phyloP scores from a whole-genome alignment of 2,113 vertebrate genomes.

The Shinisaurus crocodilurus region DNA sequence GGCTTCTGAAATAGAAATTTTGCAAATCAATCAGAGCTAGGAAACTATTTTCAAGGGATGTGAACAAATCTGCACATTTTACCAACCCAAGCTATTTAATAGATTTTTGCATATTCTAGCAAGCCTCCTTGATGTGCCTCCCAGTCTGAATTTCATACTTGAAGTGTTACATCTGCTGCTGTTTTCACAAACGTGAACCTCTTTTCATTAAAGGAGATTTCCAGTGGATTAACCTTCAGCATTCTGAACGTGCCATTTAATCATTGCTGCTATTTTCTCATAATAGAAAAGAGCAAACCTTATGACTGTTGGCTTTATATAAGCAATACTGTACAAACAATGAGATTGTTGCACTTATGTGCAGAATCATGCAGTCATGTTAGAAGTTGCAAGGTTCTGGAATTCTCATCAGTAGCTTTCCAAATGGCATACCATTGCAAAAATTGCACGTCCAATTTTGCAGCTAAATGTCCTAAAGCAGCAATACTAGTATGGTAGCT shows the following conservation, averaged over 20 bases:
- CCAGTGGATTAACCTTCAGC: slow-evolving; percentile 44
- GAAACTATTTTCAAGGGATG: slow-evolving; percentile 3
- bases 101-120: background rate
- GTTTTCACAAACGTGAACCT: slow-evolving; percentile 25
- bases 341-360: slow-evolving; percentile 42
- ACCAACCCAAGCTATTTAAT: slow-evolving; percentile 34
- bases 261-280: slow-evolving; percentile 50
- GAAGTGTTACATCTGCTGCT: slow-evolving; percentile 42
- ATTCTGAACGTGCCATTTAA: slow-evolving; percentile 51
- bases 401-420: background rate
- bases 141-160: slow-evolving; percentile 54
- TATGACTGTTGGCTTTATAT: slow-evolving; percentile 45
- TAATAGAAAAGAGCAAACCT: slow-evolving; percentile 49
- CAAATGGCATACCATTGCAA: background rate
- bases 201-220: slow-evolving; percentile 58
- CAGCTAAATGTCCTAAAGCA: background rate
- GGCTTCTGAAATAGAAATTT: background rate
- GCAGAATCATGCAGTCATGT: slow-evolving; percentile 12
- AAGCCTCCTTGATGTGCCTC: slow-evolving; percentile 12
- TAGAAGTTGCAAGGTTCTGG: background rate
- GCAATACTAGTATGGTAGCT: no score
- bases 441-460: background rate
- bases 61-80: slow-evolving; percentile 27
- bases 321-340: slow-evolving; percentile 33
- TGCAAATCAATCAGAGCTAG: background rate